Evolutionary conservation across 1,140 invertebrate genomes (phyloP).

Genomic region (Diplogasteroides magnus): DNA sequence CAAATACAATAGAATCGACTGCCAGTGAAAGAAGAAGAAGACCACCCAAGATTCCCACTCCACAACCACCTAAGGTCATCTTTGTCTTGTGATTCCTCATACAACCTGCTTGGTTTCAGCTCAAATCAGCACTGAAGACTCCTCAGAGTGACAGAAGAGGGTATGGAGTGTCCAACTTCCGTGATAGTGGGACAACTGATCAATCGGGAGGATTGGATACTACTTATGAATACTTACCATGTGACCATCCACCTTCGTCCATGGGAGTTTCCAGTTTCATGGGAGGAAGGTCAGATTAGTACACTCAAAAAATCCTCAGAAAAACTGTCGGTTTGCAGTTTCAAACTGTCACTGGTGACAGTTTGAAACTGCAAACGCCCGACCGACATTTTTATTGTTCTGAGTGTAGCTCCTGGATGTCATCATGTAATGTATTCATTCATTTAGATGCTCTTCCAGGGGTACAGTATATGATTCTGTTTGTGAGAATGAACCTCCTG

Average conservation of each 20-base stretch:
- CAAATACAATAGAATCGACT: constrained; percentile 6
- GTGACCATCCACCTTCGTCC: constrained; percentile 11
- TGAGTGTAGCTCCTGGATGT: too few species aligned
- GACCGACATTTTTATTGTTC: too few species aligned
- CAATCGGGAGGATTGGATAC: constrained; percentile 14
- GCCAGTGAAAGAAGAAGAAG: constrained; percentile 1
- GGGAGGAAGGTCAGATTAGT: constrained; percentile 17
- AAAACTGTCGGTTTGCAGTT: neutral
- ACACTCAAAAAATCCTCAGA: neutral
- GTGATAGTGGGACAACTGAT: too few species aligned
- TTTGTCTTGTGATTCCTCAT: too few species aligned
- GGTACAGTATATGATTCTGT: constrained; percentile 20
- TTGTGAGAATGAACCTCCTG: constrained; percentile 14
- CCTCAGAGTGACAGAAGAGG: constrained; percentile 11
- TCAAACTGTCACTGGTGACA: neutral
- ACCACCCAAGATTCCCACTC: constrained; percentile 7
- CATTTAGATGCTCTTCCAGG: too few species aligned
- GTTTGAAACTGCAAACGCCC: constrained; percentile 6
- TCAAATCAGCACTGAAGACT: constrained; percentile 33
- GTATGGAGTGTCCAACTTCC: too few species aligned
- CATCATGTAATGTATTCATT: too few species aligned
- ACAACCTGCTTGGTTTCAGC: too few species aligned
- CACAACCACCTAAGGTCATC: constrained; percentile 8
- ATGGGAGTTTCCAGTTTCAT: constrained; percentile 28
- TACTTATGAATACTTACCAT: constrained; percentile 32